These are phyloP conservation scores for Mythimna ferrago DNA, from an alignment of 2,888 invertebrate genomes.

Conservation along the genomic window DNA sequence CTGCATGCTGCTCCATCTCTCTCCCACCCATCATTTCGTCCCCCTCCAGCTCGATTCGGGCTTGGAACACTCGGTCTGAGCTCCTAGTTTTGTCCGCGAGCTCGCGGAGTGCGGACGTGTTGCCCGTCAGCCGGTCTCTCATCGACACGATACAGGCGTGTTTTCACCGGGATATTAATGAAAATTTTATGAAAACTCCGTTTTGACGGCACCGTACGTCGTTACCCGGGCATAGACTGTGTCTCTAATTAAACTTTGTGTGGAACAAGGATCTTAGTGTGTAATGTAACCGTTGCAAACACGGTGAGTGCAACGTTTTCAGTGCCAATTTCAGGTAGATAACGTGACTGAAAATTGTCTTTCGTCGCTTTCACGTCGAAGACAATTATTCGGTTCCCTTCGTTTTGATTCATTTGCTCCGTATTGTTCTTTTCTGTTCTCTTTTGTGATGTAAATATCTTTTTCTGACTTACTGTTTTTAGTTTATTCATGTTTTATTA, in stretches of 20 bases:
- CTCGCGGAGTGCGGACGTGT: slow-evolving; percentile 77
- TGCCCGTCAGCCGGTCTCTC: slow-evolving; percentile 40
- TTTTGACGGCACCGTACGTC: slow-evolving; percentile 71
- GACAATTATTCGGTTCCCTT: slow-evolving; percentile 52
- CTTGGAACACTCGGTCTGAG: slow-evolving; percentile 70
- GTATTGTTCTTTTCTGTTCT: slow-evolving; percentile 36
- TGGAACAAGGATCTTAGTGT: slow-evolving; percentile 73
- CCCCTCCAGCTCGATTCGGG: slow-evolving; percentile 79
- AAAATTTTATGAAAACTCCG: slow-evolving; percentile 81
- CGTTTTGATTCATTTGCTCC: slow-evolving; percentile 44
- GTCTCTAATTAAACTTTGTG: slow-evolving; percentile 74
- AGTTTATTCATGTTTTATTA: slow-evolving; percentile 40
- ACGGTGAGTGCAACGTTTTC: slow-evolving; percentile 79
- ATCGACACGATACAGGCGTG: slow-evolving; percentile 77
- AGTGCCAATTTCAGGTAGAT: slow-evolving; percentile 81
- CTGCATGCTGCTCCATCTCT: slow-evolving; percentile 80
- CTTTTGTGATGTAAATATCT: slow-evolving; percentile 46
- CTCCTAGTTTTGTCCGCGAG: slow-evolving; percentile 85
- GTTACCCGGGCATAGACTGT: slow-evolving; percentile 63
- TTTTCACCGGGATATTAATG: slow-evolving; percentile 84
- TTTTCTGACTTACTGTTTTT: slow-evolving; percentile 28
- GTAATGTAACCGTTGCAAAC: slow-evolving; percentile 73
- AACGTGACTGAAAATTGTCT: slow-evolving; percentile 66
- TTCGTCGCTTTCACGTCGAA: slow-evolving; percentile 46
- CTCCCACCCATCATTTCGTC: slow-evolving; percentile 71